phyloP scores from a whole-genome alignment of 2,113 vertebrate genomes.

The Phyllopteryx taeniolatus region DNA sequence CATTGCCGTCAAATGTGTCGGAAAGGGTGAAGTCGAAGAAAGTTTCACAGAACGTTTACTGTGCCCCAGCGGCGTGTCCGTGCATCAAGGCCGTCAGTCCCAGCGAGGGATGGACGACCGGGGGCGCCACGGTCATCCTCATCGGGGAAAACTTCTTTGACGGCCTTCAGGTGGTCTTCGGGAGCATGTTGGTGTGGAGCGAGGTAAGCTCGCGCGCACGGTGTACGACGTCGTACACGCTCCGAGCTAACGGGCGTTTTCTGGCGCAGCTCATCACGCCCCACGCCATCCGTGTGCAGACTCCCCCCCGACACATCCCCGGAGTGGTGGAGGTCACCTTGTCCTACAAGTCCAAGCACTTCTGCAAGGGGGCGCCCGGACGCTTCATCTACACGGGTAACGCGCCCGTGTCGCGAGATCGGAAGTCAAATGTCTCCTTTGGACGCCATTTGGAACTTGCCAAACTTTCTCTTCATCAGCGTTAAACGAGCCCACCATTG shows the following conservation, averaged over 20 bases:
- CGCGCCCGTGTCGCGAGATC: too few relatives aligned
- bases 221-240: neutral
- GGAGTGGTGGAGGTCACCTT: slow-evolving; percentile 66
- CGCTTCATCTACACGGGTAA: slow-evolving; percentile 65
- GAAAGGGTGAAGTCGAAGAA: neutral
- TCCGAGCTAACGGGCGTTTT: neutral
- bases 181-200: slow-evolving; percentile 67
- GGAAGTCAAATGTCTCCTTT: neutral
- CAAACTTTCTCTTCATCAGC: slow-evolving; percentile 33
- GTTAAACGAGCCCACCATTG: slow-evolving; percentile 64
- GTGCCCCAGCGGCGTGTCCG: slow-evolving; percentile 60
- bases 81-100: slow-evolving; percentile 70
- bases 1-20: neutral
- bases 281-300: slow-evolving; percentile 67
- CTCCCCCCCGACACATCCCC: slow-evolving; percentile 62
- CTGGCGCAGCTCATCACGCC: slow-evolving; percentile 59
- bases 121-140: slow-evolving; percentile 62
- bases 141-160: slow-evolving; percentile 69
- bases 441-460: neutral
- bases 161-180: slow-evolving; percentile 62
- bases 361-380: slow-evolving; percentile 65
- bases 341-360: slow-evolving; percentile 69
- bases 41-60: too few relatives aligned
- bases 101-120: slow-evolving; percentile 64
- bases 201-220: slow-evolving; percentile 38